Base-by-base conservation (phyloP, 2,113 vertebrate genomes). In the Dasyprocta punctata region DNA sequence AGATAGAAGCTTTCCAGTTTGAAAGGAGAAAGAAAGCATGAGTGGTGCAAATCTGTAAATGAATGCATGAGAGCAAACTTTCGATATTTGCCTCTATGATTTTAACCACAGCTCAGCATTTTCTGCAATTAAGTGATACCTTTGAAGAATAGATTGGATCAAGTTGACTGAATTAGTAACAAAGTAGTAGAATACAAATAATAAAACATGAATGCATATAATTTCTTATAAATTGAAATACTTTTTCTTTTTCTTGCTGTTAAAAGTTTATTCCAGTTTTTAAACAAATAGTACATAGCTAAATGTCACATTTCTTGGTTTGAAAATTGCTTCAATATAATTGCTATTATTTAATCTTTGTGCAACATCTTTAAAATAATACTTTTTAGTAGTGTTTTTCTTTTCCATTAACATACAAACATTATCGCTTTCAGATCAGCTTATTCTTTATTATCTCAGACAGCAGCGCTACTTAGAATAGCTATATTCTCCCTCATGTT, bases 11-110 rank as follows among this genome's bases (percentile, higher is more conserved):
- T 98, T 99, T 98, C 94, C 77, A 96, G 75, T 84, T 95, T 98
- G 97, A 98, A 98, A 98, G 85, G 94, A 93, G 98, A 89, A 97
- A 92, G 96, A 98, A 98, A 98, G 94, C 95, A 96, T 86, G 93
- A 98, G 67, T 92, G 20, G 92, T 98, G 61, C 81, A 96, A 98
- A 98, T 38, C 69, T 75, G 65, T 47, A 98, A 98, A 98, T 97
- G 89, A 97, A 98, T 96, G 47, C 85, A 95, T 0, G 49, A 44
- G 89, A 80, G 33, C 93, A 97, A 97, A 96, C 83, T 97, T 84
- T 63, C 83, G 75, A 96, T 92, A 58, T 26, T 96, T 96, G 52
- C 82, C n/a, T 69, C 16, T 92, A 12, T 0, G 49, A 17, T 97
- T 97, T 97, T 95, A 94, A 94, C 20, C 67, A 44, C n/a, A 63